Base-by-base conservation (phyloP, 2,888 invertebrate genomes). In the Thyatira batis region DNA sequence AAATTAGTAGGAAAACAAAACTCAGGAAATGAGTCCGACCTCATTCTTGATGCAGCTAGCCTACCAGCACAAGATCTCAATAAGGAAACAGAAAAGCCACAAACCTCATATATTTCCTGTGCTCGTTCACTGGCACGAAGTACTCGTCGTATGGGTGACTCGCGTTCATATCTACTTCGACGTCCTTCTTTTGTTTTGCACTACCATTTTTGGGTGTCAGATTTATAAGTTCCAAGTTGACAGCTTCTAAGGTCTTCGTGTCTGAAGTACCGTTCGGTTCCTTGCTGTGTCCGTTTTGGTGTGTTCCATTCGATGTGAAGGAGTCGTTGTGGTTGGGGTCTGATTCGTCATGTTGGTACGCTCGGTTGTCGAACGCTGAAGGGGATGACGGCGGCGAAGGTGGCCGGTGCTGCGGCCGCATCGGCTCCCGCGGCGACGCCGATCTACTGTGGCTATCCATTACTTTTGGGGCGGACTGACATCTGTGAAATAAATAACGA, bases 71-170 rank as follows among this genome's bases (percentile, higher is more conserved):
- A 46, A 39, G 46, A 53, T 49, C 39, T 17, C 39, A 39, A 39
- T 39, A 39, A 39, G 39, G 39, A 39, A 52, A 49, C 27, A 39
- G 20, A 45, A 50, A 53, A 51, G 5, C 39, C 20, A 78, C 90
- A 87, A 81, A 96, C 96, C 96, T 95, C 93, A 96, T 96, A 80
- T 95, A 96, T 89, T 97, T 97, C 79, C 95, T 94, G 84, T 96
- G 96, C 78, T 96, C 96, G 80, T 97, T 96, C 62, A 97, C 96
- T 27, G 96, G 96, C 60, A 97, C 96, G 82, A 96, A 96, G 85
- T 96, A 96, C 74, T 96, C 96, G 73, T 96, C 96, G 81, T 96
- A 96, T 4, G 95, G 95, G 80, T 95, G 95, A 30, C 93, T 92
- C 20, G 94, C 92, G 64, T 93, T 94, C 70, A 94, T 93, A 61